These are phyloP conservation scores for Brachypteracias leptosomus DNA, from an alignment of 2,113 vertebrate genomes.

Conservation along the genomic window DNA sequence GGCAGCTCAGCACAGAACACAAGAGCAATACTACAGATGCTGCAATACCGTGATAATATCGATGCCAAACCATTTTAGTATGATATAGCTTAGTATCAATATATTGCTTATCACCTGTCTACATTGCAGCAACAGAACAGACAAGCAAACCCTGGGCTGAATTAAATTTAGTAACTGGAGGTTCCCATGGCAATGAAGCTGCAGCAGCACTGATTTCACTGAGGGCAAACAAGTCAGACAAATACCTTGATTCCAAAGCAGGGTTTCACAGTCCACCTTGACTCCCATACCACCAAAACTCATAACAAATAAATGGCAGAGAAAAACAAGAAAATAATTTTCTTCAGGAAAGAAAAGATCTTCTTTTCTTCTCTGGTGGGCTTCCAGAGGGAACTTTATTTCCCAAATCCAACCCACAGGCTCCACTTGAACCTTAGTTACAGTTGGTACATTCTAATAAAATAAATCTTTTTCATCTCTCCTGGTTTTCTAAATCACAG, in stretches of 20 bases:
- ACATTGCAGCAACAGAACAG: slow-evolving; percentile 6
- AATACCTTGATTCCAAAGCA: background rate
- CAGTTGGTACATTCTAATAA: background rate
- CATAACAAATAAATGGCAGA: background rate
- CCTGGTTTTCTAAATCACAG: background rate
- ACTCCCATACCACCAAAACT: background rate
- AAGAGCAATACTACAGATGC: background rate
- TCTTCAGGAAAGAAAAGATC: background rate
- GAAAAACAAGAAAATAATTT: background rate
- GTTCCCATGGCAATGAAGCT: slow-evolving; percentile 67
- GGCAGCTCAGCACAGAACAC: background rate
- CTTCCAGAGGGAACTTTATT: slow-evolving; percentile 1
- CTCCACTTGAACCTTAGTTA: background rate
- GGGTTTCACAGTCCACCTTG: background rate
- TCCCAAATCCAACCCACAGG: background rate
- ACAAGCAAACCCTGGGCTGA: slow-evolving; percentile 32
- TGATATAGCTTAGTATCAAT: background rate
- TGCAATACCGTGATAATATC: background rate
- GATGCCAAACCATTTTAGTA: background rate
- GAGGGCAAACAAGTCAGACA: slow-evolving; percentile 46
- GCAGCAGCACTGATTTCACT: slow-evolving; percentile 43
- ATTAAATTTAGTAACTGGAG: slow-evolving; percentile 62
- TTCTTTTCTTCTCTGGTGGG: background rate
- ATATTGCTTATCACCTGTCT: slow-evolving; percentile 52
- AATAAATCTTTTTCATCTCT: background rate